These are phyloP conservation scores for Drosophila borealis DNA, from an alignment of 2,888 invertebrate species.

Conservation along the genomic window DNA sequence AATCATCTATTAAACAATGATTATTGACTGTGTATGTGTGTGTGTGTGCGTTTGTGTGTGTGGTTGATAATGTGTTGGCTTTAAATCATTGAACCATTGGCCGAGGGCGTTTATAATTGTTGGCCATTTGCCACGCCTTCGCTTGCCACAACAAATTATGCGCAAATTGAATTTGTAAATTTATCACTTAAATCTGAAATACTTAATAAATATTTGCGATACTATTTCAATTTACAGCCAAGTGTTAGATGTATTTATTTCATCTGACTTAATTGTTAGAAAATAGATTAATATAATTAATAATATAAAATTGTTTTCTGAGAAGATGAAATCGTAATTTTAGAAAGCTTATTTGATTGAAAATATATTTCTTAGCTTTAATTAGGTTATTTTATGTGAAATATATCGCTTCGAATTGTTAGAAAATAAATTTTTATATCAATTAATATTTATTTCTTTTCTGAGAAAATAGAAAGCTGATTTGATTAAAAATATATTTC, in stretches of 20 bases:
- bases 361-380: conserved; percentile 7
- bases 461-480: neutral
- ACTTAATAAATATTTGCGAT: conserved; percentile 12
- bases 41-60: conserved; percentile 8
- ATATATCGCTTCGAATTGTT: no score
- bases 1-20: conserved; percentile 74
- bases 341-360: neutral
- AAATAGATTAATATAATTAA: no score
- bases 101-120: conserved; percentile 67
- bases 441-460: neutral
- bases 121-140: conserved; percentile 49
- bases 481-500: conserved; percentile 1
- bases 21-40: conserved; percentile 47
- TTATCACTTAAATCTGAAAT: conserved; percentile 45
- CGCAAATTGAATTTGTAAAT: conserved; percentile 52
- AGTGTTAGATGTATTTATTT: neutral
- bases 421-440: no score
- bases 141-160: conserved; percentile 52
- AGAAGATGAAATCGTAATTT: neutral
- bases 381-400: conserved; percentile 2
- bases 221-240: neutral
- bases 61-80: conserved; percentile 19
- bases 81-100: conserved; percentile 68
- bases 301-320: no score
- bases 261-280: neutral